These are phyloP conservation scores for Cynopterus sphinx DNA, from an alignment of 2,797 vertebrate genomes.

Conservation along the genomic window DNA sequence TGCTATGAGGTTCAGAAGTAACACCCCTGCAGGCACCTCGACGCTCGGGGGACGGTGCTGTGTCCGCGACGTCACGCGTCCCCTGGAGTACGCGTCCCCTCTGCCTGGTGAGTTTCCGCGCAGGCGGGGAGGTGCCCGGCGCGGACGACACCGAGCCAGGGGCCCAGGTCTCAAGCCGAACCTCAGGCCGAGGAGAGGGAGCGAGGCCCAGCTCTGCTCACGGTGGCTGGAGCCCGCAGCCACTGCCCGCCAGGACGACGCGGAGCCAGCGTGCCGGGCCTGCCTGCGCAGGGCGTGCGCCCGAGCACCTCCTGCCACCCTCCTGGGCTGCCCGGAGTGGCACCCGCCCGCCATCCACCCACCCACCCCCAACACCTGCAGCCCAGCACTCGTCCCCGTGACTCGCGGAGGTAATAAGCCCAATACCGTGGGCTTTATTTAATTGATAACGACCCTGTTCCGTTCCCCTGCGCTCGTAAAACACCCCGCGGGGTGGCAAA, in stretches of 20 bases:
- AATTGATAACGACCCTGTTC: slow-evolving; percentile 86
- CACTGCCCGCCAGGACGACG: accelerated
- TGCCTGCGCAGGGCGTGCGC: accelerated
- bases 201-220: background rate
- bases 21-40: accelerated
- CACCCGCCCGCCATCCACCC: accelerated
- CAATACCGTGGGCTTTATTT: slow-evolving; percentile 88
- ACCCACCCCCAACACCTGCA: background rate
- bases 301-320: background rate
- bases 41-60: accelerated
- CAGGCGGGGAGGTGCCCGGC: background rate
- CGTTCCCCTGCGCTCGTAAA: slow-evolving; percentile 86
- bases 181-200: accelerated
- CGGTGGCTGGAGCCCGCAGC: accelerated
- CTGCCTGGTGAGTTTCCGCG: background rate
- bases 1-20: background rate
- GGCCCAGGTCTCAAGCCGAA: background rate
- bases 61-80: accelerated
- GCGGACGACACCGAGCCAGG: accelerated
- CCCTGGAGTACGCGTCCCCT: accelerated
- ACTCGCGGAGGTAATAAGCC: slow-evolving; percentile 85
- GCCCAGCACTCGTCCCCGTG: slow-evolving; percentile 31
- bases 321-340: accelerated
- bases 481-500: slow-evolving; percentile 86
- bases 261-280: background rate